A percentile compares a stretch with the other conserved stretches of the same genome.
Conservation (phyloP, 2,113 vertebrate species). For the Pelmatolapia mariae region DNA sequence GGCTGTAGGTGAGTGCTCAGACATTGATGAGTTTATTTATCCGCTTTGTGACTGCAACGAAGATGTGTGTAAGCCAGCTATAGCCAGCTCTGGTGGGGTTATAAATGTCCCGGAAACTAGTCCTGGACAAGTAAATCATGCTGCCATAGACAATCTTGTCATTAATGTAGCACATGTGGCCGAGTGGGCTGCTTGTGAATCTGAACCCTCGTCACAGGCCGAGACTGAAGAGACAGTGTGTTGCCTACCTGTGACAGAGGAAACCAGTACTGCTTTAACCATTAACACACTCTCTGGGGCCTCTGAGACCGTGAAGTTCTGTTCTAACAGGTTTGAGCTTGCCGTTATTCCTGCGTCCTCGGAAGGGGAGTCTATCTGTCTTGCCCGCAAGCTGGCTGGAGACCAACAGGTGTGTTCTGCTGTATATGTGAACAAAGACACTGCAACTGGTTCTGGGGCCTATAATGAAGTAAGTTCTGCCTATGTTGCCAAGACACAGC, state of each 20-base stretch:
- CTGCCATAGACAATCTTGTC: too few species aligned
- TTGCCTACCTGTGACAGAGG: background rate
- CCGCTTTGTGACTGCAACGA: too few species aligned
- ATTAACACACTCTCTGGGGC: background rate
- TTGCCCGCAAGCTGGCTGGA: background rate
- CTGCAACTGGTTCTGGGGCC: rapidly evolving
- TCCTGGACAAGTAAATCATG: too few species aligned
- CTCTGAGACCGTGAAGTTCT: background rate
- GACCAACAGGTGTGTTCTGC: background rate
- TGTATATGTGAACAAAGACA: background rate
- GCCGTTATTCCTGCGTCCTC: background rate
- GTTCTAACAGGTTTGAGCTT: background rate
- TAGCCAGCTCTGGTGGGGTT: too few species aligned
- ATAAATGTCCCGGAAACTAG: too few species aligned
- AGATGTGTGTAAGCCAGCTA: too few species aligned
- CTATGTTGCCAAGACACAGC: background rate
- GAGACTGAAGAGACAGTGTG: background rate
- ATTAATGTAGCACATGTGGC: background rate
- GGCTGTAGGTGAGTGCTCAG: too few species aligned
- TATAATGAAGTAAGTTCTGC: background rate
- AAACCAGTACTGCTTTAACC: background rate
- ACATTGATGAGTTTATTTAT: too few species aligned
- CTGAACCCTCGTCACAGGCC: rapidly evolving
- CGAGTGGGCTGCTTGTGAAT: rapidly evolving
- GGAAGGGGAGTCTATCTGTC: background rate